Conservation (phyloP, 2,113 vertebrate genomes). For the Heterochromis multidens region DNA sequence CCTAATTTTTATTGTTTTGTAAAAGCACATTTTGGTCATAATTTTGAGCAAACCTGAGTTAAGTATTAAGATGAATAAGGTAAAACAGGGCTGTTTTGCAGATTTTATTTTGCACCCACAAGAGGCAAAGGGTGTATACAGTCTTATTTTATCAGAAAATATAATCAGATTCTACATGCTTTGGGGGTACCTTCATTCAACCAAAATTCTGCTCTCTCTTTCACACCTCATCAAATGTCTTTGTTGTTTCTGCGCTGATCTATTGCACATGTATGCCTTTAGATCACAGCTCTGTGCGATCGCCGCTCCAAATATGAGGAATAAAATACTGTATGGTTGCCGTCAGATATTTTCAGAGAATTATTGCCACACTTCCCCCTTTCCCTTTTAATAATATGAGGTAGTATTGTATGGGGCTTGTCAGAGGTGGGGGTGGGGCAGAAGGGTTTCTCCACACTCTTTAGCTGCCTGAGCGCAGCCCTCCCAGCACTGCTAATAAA, state of each 20-base stretch:
- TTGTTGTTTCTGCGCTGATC: slow-evolving; percentile 51
- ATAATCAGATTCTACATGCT: slow-evolving; percentile 11
- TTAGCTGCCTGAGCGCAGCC: slow-evolving; percentile 71
- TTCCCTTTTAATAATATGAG: slow-evolving; percentile 63
- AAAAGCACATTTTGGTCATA: slow-evolving; percentile 32
- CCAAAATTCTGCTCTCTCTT: slow-evolving; percentile 23
- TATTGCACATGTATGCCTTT: slow-evolving; percentile 20
- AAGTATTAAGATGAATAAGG: slow-evolving; percentile 59
- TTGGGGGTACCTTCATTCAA: not conserved
- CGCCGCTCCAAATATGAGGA: slow-evolving; percentile 37
- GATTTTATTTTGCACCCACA: slow-evolving; percentile 2
- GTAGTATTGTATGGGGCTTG: slow-evolving; percentile 64
- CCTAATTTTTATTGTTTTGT: slow-evolving; percentile 38
- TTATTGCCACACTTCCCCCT: slow-evolving; percentile 57
- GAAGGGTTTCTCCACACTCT: slow-evolving; percentile 59
- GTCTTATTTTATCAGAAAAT: slow-evolving; percentile 26
- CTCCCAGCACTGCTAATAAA: slow-evolving; percentile 79
- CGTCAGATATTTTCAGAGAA: slow-evolving; percentile 66
- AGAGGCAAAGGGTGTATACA: slow-evolving; percentile 3
- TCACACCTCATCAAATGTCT: slow-evolving; percentile 43
- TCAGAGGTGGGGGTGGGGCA: slow-evolving; percentile 63
- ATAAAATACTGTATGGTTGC: slow-evolving; percentile 47
- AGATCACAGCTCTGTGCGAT: slow-evolving; percentile 47
- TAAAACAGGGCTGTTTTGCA: slow-evolving; percentile 23
- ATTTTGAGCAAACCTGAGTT: slow-evolving; percentile 34